These are phyloP conservation scores for Trichogramma dendrolimi DNA, from an alignment of 2,888 invertebrate species.

Conservation along the genomic window DNA sequence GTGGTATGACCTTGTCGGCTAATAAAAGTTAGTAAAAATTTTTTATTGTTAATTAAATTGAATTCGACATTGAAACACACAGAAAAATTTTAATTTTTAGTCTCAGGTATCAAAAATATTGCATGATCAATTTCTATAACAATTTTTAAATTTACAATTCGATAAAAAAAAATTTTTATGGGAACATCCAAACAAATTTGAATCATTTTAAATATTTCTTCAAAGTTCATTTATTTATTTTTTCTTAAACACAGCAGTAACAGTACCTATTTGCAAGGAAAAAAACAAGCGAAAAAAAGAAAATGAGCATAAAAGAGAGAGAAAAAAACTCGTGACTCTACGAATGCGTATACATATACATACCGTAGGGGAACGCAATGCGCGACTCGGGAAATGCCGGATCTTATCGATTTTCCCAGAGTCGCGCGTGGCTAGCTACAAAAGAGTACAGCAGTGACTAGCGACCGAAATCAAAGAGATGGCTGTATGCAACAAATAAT, in stretches of 20 bases:
- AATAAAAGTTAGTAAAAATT: too few relatives aligned
- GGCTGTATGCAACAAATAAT: too few relatives aligned
- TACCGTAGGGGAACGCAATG: constrained; percentile 1
- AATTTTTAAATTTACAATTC: neutral
- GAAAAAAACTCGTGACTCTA: neutral
- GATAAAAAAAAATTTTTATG: neutral
- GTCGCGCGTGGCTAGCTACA: constrained; percentile 23
- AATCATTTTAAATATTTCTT: too few relatives aligned
- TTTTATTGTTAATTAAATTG: too few relatives aligned
- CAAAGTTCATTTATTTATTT: too few relatives aligned
- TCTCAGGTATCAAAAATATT: too few relatives aligned
- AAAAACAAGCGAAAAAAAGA: constrained; percentile 2
- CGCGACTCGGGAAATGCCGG: constrained; percentile 26
- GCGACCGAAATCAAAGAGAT: neutral
- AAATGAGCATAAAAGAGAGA: neutral
- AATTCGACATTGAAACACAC: too few relatives aligned
- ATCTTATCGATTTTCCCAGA: constrained; percentile 28
- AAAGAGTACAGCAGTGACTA: constrained; percentile 5
- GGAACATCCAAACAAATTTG: neutral
- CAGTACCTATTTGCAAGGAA: too few relatives aligned
- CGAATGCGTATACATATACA: too few relatives aligned
- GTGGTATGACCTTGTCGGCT: too few relatives aligned
- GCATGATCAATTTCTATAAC: neutral
- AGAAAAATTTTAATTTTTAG: too few relatives aligned
- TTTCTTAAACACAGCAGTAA: too few relatives aligned